These are phyloP conservation scores for Agelas oroides DNA, from an alignment of 37 sponge, comb jelly and placozoan species.

Conservation along the genomic window DNA sequence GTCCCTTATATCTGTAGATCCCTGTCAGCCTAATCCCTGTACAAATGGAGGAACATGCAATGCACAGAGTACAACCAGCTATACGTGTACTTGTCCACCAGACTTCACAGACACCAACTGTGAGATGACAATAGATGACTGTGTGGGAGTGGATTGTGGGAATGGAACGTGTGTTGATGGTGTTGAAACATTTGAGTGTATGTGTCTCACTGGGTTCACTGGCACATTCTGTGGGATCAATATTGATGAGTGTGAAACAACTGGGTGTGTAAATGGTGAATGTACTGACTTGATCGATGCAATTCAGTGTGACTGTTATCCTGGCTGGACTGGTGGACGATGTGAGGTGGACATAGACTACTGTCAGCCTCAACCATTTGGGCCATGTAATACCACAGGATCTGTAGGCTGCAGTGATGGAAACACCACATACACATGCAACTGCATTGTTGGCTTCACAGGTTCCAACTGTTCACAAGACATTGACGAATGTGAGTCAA, in stretches of 20 bases:
- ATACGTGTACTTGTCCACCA: slow-evolving; percentile 33
- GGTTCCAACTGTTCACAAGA: slow-evolving; percentile 19
- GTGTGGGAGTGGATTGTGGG: slow-evolving; percentile 17
- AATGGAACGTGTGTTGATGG: slow-evolving; percentile 46
- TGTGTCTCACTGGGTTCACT: slow-evolving; percentile 67
- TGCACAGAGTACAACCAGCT: background rate
- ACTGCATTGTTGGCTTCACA: slow-evolving; percentile 24
- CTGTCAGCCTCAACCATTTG: background rate
- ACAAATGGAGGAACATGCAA: slow-evolving; percentile 28
- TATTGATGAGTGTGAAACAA: slow-evolving; percentile 57
- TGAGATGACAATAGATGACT: slow-evolving; percentile 6
- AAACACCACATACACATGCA: slow-evolving; percentile 31
- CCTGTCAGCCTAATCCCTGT: slow-evolving; percentile 40
- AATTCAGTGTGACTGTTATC: slow-evolving; percentile 11
- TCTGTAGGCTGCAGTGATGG: slow-evolving; percentile 15
- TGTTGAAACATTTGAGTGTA: slow-evolving; percentile 24
- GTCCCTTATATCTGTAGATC: background rate
- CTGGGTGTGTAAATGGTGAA: slow-evolving; percentile 26
- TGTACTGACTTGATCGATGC: background rate
- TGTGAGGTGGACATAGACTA: slow-evolving; percentile 16
- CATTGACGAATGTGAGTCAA: slow-evolving; percentile 37
- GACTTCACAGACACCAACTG: slow-evolving; percentile 36
- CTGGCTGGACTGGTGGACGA: slow-evolving; percentile 3
- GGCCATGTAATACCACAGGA: slow-evolving; percentile 19
- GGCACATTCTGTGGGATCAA: slow-evolving; percentile 62